Evolutionary conservation across 2,797 vertebrate species (phyloP), one percentile per base, ranked within the genome.

Genomic region (Ispidina lecontei): DNA sequence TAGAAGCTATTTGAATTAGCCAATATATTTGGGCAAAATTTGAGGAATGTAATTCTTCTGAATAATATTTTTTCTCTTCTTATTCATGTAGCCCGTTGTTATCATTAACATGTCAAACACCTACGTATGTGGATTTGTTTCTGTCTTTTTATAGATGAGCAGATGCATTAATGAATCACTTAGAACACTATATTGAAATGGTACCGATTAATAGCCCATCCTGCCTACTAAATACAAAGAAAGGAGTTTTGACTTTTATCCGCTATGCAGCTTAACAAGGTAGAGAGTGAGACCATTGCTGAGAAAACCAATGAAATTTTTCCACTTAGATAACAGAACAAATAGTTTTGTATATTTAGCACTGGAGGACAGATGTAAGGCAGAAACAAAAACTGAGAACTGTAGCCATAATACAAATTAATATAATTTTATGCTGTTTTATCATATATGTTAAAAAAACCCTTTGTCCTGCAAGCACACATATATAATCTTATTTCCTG

Each of bases 281-380:
- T 49, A 80, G 58, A 6, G 14, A 68, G 79, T 22, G n/a, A 81
- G 23, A 73, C 14, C 22, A 10, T 4, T 87, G 49, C 72, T 60
- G 46, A 80, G 31, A 33, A 92, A 93, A 77, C 20, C 26, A 85
- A 28, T 33, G 72, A 83, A 91, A 87, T 81, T 89, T 55, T 70
- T 46, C 41, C 44, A 56, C 14, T 29, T 25, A 89, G 49, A 17
- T 33, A 76, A 82, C 15, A 75, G 28, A 79, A 31, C 9, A 89
- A 90, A 84, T 5, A 8, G 43, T 41, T 59, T 25, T 54, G 33
- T 29, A 3, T 86, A 37, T 75, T 76, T 77, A 29, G 43, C 26
- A 47, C 39, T 47, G 10, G 25, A 41, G 2, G 21, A 58, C 22
- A 87, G 31, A 41, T 28, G 4, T 29, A 81, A 72, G 46, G 13